Evolutionary conservation across 2,113 vertebrate species (phyloP).

Genomic region (Phaethornis superciliosus): DNA sequence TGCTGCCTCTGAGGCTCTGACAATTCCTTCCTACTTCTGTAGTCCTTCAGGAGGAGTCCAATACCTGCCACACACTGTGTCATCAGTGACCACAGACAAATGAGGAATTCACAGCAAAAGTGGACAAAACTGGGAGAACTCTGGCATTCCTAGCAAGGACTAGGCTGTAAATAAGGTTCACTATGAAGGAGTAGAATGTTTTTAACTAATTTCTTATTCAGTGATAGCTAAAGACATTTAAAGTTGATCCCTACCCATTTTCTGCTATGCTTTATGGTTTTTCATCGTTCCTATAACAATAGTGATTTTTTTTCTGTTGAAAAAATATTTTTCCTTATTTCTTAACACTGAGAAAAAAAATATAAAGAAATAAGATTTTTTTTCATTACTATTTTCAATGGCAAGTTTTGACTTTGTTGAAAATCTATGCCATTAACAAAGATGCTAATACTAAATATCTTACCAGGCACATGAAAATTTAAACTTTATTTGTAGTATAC

Average conservation of each 20-base stretch:
- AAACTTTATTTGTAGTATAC: not conserved
- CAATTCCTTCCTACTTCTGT: fast-evolving
- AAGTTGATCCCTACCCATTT: not conserved
- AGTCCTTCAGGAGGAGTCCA: not conserved
- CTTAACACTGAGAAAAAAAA: not conserved
- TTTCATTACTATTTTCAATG: not conserved
- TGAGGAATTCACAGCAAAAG: not conserved
- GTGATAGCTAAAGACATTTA: not conserved
- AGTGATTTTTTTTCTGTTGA: not conserved
- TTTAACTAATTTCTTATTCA: not conserved
- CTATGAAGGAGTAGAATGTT: not conserved
- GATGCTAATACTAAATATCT: not conserved
- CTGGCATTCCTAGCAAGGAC: not conserved
- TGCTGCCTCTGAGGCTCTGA: not conserved
- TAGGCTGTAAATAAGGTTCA: not conserved
- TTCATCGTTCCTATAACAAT: not conserved
- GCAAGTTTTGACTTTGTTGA: not conserved
- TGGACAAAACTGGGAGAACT: not conserved
- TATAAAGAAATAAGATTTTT: not conserved
- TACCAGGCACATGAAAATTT: not conserved
- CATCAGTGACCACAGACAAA: not conserved
- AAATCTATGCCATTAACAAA: not conserved
- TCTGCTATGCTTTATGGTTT: not conserved
- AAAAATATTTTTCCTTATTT: not conserved
- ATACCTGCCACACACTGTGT: not conserved